Evolutionary conservation across 2,113 vertebrate species (phyloP).

Genomic region (Saguinus imperator): DNA sequence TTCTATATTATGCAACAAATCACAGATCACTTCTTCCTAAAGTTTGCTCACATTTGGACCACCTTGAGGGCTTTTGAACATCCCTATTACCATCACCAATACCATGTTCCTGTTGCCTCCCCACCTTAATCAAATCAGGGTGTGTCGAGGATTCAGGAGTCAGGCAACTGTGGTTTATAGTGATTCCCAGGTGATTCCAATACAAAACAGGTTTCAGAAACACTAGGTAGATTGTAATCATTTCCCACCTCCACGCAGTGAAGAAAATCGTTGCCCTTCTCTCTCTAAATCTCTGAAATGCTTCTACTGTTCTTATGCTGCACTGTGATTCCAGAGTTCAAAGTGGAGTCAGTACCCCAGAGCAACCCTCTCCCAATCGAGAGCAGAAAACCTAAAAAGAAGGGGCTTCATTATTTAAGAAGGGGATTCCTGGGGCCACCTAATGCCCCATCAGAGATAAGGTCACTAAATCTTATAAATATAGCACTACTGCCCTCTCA

Average conservation of each 20-base stretch:
- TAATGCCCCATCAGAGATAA: neutral
- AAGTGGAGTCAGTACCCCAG: neutral
- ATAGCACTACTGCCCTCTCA: neutral
- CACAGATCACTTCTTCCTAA: neutral
- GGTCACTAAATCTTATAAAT: neutral
- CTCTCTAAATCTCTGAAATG: neutral
- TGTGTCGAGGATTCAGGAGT: neutral
- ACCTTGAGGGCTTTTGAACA: neutral
- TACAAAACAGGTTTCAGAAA: neutral
- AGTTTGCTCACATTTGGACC: neutral
- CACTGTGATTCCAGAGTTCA: neutral
- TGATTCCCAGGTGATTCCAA: neutral
- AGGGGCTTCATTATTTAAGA: neutral
- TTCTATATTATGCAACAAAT: neutral
- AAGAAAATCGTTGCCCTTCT: neutral
- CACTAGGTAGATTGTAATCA: neutral
- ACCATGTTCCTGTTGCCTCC: neutral
- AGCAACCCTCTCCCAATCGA: neutral
- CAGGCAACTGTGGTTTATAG: neutral
- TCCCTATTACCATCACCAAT: too few relatives aligned
- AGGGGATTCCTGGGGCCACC: neutral
- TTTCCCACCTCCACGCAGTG: neutral
- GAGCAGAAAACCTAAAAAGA: neutral
- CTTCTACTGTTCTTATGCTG: neutral
- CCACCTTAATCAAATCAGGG: neutral